Conservation (phyloP, 1,140 invertebrate species). For the Arctopsyche grandis region DNA sequence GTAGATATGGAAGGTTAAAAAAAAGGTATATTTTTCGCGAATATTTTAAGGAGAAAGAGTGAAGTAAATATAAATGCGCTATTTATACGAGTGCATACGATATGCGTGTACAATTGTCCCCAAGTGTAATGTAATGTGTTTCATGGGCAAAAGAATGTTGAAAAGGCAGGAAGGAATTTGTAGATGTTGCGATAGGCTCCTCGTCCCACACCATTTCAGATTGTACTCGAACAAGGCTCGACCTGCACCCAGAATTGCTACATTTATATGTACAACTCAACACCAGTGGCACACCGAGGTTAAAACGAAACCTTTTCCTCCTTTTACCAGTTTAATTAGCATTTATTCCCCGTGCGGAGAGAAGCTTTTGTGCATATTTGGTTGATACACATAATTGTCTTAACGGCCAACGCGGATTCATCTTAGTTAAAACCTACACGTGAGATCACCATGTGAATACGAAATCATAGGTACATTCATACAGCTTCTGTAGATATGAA, state of each 20-base stretch:
- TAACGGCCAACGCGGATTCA: no score
- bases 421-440: no score
- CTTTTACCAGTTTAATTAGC: constrained; percentile 14
- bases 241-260: constrained; percentile 35
- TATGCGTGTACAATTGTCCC: background rate
- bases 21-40: no score
- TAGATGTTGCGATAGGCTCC: constrained; percentile 39
- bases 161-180: constrained; percentile 42
- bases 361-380: no score
- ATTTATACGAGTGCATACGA: background rate
- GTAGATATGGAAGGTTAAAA: no score
- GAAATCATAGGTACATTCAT: no score
- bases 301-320: constrained; percentile 18
- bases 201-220: constrained; percentile 36
- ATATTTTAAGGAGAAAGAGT: no score
- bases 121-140: constrained; percentile 20
- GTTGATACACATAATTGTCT: no score
- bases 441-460: no score
- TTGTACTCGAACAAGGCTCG: constrained; percentile 28
- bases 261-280: constrained; percentile 34
- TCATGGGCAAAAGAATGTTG: constrained; percentile 32
- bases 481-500: no score
- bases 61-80: no score
- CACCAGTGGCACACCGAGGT: constrained; percentile 29
- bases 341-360: background rate